Conservation (phyloP, 2,113 vertebrate species). For the Ifrita kowaldi region DNA sequence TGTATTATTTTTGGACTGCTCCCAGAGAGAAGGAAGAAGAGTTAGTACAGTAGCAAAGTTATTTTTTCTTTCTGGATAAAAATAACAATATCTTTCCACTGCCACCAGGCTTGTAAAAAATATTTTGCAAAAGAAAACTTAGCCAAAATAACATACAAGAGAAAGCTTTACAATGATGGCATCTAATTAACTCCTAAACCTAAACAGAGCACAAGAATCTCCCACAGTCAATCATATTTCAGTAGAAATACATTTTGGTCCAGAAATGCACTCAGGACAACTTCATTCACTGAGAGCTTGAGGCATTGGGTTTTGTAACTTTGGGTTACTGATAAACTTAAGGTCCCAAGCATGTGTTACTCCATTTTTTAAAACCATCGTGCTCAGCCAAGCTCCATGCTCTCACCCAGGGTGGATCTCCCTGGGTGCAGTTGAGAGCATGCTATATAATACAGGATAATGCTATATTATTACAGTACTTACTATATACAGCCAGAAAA, state of each 20-base stretch:
- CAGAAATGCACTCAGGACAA: neutral
- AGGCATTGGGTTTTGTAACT: neutral
- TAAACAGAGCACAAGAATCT: neutral
- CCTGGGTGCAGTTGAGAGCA: neutral
- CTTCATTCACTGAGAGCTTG: neutral
- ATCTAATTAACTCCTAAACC: constrained; percentile 41
- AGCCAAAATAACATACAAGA: constrained; percentile 42
- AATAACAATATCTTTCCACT: neutral
- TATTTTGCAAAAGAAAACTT: constrained; percentile 23
- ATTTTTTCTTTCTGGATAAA: constrained; percentile 27
- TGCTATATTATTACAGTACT: constrained; percentile 48
- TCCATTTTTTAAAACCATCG: neutral
- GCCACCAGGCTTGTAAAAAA: neutral
- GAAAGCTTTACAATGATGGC: neutral
- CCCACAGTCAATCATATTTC: neutral
- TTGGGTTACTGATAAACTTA: neutral
- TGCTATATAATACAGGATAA: constrained; percentile 47
- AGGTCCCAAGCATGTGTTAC: neutral
- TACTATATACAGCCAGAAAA: constrained; percentile 44
- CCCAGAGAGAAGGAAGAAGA: neutral
- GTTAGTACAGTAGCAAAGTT: neutral
- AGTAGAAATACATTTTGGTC: neutral
- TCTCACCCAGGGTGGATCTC: constrained; percentile 55
- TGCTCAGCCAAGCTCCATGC: neutral
- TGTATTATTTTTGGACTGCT: neutral